phyloP scores from a whole-genome alignment of 1,140 invertebrate species.

The fruit fly (Drosophila melanogaster) region DNA sequence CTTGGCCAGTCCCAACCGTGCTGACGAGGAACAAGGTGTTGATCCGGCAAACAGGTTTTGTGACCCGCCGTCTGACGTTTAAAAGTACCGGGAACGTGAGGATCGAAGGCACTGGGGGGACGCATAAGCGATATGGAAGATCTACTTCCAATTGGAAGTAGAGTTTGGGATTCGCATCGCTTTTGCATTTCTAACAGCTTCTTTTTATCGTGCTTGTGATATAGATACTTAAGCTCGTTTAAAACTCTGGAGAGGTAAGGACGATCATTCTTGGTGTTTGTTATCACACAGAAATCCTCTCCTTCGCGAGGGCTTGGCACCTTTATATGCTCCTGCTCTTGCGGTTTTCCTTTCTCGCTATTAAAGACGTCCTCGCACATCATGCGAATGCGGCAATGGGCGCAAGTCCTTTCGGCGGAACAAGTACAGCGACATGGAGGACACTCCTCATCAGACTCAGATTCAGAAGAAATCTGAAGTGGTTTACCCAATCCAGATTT shows the following conservation, averaged over 20 bases:
- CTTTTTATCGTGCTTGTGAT: slow-evolving; percentile 49
- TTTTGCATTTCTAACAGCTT: neutral
- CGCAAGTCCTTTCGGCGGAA: slow-evolving; percentile 41
- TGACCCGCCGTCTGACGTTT: slow-evolving; percentile 24
- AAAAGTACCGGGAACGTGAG: neutral
- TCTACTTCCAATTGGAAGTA: neutral
- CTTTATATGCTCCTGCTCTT: neutral
- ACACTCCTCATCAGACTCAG: neutral
- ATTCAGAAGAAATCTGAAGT: neutral
- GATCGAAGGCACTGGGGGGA: neutral
- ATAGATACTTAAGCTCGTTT: slow-evolving; percentile 64
- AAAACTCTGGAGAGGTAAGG: slow-evolving; percentile 66
- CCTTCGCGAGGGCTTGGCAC: slow-evolving; percentile 2
- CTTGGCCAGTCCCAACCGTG: slow-evolving; percentile 77
- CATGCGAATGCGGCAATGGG: slow-evolving; percentile 66
- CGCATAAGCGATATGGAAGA: neutral
- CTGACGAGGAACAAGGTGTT: slow-evolving; percentile 31
- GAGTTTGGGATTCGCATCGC: slow-evolving; percentile 19
- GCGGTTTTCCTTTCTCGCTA: neutral
- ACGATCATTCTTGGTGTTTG: slow-evolving; percentile 16
- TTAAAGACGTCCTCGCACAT: slow-evolving; percentile 62
- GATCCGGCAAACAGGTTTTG: slow-evolving; percentile 39
- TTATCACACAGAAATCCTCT: slow-evolving; percentile 52
- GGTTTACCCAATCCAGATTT: neutral
- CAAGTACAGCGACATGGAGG: slow-evolving; percentile 59